Evolutionary conservation across 2,113 vertebrate genomes (phyloP).

Genomic region (Ahaetulla prasina): DNA sequence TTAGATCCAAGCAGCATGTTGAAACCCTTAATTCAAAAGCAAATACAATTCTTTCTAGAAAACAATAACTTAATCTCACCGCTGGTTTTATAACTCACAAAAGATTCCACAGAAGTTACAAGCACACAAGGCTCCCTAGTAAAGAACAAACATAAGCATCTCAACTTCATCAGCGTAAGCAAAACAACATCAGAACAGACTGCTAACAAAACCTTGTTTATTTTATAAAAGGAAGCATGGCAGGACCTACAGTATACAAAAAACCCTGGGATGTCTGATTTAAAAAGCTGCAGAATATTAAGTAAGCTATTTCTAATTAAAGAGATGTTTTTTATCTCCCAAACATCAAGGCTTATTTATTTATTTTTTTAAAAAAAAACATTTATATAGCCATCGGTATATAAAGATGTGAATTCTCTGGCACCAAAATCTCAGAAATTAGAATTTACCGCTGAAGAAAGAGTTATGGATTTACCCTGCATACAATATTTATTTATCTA

Average conservation of each 20-base stretch:
- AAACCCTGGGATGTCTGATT: slow-evolving; percentile 23
- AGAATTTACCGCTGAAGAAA: background rate
- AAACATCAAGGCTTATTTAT: background rate
- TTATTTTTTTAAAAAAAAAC: background rate
- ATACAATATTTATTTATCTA: background rate
- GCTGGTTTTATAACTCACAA: slow-evolving; percentile 57
- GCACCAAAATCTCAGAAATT: background rate
- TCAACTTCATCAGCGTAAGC: slow-evolving; percentile 35
- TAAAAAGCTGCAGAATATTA: background rate
- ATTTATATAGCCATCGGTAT: background rate
- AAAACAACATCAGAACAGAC: slow-evolving; percentile 34
- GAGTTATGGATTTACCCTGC: background rate
- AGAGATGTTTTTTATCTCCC: background rate
- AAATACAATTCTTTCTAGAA: slow-evolving; percentile 47
- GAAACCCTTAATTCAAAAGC: slow-evolving; percentile 41
- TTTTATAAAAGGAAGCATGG: background rate
- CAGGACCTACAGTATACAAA: slow-evolving; percentile 4
- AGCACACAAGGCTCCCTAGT: slow-evolving; percentile 51
- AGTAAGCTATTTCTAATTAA: fast-evolving
- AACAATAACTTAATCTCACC: slow-evolving; percentile 33
- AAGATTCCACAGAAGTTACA: slow-evolving; percentile 50
- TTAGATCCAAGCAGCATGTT: slow-evolving; percentile 46
- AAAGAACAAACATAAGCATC: slow-evolving; percentile 41
- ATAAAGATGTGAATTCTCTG: background rate
- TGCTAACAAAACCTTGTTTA: slow-evolving; percentile 19